Evolutionary conservation across 2,797 vertebrate species (phyloP), one percentile per base, ranked within the genome.

Genomic region (Microctenopoma stevenorrisi): DNA sequence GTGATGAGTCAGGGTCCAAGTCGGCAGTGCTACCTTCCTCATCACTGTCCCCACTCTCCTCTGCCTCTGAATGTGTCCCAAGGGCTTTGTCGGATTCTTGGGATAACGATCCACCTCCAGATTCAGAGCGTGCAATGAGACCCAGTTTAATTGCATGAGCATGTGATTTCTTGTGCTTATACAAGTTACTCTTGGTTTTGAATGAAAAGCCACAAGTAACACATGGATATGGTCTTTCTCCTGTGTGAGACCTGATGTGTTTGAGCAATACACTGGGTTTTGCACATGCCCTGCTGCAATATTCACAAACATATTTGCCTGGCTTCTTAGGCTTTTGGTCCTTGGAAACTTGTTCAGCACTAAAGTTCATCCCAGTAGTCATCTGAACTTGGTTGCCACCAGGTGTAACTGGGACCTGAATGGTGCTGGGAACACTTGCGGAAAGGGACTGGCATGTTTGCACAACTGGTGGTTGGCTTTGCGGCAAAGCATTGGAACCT

Each of bases 101-200:
- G 46, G 97, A 96, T n/a, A 96, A 79, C 22, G 95, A 96, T 48
- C 96, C 91, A 33, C 94, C 91, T 68, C 95, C 92, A 2, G 96
- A 94, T 84, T 98, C 98, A 0, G 96, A 94, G 0, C 96, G 96
- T 5, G 95, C 90, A 58, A 96, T 95, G 16, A 98, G 95, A 22
- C 96, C 97, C 60, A 99, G 94, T 88, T 99, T 99, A 82, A 98
- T 97, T 22, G 96, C 96, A 5, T 99, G 98, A 0, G 98, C 97
- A 14, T 99, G 98, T 26, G 98, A 99, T 59, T 99, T 99, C 90
- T 98, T 99, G 95, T 99, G 98, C 95, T 99, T 99, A 88, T 99
- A 99, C 50, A 99, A 88, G 86, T 99, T 99, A 88, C 98, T 99
- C 93, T 99, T 99, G 77, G 98, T 99, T 92, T 99, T 99, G 88